These are phyloP conservation scores for Carollia perspicillata DNA, from an alignment of 2,113 vertebrate species.

Conservation along the genomic window DNA sequence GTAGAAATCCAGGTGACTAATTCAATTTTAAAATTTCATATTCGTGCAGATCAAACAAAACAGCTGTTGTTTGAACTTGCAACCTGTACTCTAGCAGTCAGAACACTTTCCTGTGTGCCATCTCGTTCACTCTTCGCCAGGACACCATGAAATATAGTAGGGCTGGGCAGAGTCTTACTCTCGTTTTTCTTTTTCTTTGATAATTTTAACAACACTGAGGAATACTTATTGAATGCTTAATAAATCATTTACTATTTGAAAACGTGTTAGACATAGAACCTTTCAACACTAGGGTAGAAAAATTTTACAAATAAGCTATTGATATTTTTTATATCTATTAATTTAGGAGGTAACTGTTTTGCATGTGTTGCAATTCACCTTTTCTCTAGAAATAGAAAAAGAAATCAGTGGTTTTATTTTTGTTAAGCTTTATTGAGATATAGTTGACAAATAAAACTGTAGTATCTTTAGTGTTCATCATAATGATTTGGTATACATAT, in stretches of 20 bases:
- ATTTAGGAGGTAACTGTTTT: slow-evolving; percentile 8
- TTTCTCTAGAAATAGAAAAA: slow-evolving; percentile 13
- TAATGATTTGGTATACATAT: background rate
- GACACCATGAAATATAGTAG: background rate
- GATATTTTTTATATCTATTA: slow-evolving; percentile 12
- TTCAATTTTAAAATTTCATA: background rate
- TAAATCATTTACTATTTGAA: slow-evolving; percentile 5
- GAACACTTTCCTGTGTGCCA: background rate
- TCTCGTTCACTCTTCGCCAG: background rate
- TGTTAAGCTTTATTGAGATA: background rate
- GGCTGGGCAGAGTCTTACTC: background rate
- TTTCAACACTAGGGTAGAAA: background rate
- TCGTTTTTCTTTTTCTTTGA: background rate
- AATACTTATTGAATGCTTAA: slow-evolving; percentile 11
- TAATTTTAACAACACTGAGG: slow-evolving; percentile 11
- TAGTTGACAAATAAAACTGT: background rate
- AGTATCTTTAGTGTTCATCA: background rate
- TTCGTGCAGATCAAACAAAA: background rate
- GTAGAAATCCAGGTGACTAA: background rate
- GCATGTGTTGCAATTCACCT: background rate
- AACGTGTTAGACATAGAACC: background rate
- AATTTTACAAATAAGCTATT: slow-evolving; percentile 12
- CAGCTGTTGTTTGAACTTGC: background rate
- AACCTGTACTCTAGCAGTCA: background rate
- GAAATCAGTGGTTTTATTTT: background rate